Percentiles rank a stretch among this genome's conserved stretches.
Evolutionary conservation across 92 coral and sea anemone genomes (phyloP).

Genomic region (Meandrina meandrites): DNA sequence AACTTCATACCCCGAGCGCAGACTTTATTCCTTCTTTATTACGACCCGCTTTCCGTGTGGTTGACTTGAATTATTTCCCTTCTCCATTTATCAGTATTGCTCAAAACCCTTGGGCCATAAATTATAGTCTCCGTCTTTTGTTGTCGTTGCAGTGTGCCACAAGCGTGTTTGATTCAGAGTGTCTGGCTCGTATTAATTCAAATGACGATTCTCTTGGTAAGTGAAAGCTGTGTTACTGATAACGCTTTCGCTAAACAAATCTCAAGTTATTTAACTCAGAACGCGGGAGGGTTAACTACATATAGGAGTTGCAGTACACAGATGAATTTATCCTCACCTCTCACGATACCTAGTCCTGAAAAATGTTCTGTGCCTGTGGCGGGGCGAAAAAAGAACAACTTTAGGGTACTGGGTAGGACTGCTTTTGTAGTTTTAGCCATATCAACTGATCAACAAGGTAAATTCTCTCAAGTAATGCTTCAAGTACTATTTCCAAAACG

Average conservation of each 20-base stretch:
- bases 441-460: background rate
- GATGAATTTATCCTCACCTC: background rate
- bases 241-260: too few relatives aligned
- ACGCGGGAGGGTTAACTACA: background rate
- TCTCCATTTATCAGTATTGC: too few relatives aligned
- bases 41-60: too few relatives aligned
- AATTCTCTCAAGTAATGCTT: background rate
- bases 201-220: slow-evolving; percentile 86
- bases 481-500: too few relatives aligned
- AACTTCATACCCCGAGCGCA: too few relatives aligned
- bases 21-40: too few relatives aligned
- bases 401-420: background rate
- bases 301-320: background rate
- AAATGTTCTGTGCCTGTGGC: background rate
- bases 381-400: background rate
- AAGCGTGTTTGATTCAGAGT: slow-evolving; percentile 81
- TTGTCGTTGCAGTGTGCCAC: slow-evolving; percentile 49
- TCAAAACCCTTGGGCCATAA: too few relatives aligned
- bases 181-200: slow-evolving; percentile 72
- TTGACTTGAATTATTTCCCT: too few relatives aligned
- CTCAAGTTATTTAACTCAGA: background rate
- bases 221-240: background rate
- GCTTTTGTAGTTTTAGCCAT: background rate
- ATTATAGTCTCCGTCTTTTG: background rate
- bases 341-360: background rate